phyloP scores from a whole-genome alignment of 2,113 vertebrate genomes.

The Erpornis zantholeuca region DNA sequence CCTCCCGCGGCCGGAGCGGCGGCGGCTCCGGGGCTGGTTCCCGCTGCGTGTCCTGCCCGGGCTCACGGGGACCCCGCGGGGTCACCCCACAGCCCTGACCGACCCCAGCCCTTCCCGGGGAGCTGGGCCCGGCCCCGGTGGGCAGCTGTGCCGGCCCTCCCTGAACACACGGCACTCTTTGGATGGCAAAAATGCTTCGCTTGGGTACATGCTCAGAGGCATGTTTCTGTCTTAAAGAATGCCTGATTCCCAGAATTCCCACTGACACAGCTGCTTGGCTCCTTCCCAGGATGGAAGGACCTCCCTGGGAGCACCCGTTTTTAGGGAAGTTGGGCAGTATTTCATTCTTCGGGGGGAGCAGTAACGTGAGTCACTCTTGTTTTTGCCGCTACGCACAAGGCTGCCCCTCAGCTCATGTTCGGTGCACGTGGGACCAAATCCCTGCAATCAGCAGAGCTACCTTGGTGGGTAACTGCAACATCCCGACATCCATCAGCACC shows the following conservation, averaged over 20 bases:
- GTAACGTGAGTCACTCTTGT: fast-evolving
- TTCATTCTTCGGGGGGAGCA: fast-evolving
- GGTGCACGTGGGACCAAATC: neutral
- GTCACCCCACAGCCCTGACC: fast-evolving
- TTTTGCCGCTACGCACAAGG: fast-evolving
- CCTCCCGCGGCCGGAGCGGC: neutral
- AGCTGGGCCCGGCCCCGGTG: neutral
- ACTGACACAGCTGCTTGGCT: neutral
- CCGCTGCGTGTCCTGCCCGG: neutral
- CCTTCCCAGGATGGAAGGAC: neutral
- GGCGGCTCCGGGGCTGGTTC: neutral
- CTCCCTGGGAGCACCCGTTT: neutral
- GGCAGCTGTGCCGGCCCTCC: neutral
- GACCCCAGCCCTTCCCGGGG: neutral
- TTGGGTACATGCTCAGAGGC: neutral
- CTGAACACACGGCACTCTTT: fast-evolving
- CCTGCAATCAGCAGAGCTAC: neutral
- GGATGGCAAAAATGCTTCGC: neutral
- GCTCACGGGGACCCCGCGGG: neutral
- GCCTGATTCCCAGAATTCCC: fast-evolving
- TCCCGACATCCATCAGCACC: neutral
- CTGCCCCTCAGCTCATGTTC: neutral
- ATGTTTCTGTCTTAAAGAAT: neutral
- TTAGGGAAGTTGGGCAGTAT: neutral
- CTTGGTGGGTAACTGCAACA: fast-evolving